These are phyloP conservation scores for Chelon auratus DNA, from an alignment of 2,797 vertebrate species.

Conservation along the genomic window DNA sequence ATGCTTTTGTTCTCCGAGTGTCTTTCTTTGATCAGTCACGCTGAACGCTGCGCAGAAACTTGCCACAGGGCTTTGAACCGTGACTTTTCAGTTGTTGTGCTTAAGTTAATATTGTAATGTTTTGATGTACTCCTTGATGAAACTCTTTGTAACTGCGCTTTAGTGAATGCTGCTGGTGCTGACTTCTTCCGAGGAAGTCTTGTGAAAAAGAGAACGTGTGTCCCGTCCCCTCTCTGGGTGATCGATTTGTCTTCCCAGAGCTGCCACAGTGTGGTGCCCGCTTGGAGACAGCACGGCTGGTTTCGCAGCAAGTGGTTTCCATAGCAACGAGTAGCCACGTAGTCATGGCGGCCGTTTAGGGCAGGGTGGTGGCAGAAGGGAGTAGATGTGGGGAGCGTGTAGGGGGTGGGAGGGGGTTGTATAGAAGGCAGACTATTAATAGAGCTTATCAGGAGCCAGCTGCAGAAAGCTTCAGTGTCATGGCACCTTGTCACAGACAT, in stretches of 20 bases:
- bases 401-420: slow-evolving; percentile 11
- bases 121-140: background rate
- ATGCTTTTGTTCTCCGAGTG: background rate
- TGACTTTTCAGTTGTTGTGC: background rate
- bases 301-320: slow-evolving; percentile 75
- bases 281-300: slow-evolving; percentile 49
- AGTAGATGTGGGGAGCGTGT: slow-evolving; percentile 20
- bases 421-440: slow-evolving; percentile 81
- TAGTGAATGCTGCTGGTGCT: background rate
- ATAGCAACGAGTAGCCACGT: slow-evolving; percentile 85
- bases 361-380: slow-evolving; percentile 61
- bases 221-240: slow-evolving; percentile 45
- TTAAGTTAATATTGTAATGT: background rate
- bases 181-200: background rate
- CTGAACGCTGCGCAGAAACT: background rate
- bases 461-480: slow-evolving; percentile 66
- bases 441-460: slow-evolving; percentile 78
- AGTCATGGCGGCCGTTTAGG: slow-evolving; percentile 71
- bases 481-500: slow-evolving; percentile 66
- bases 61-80: background rate
- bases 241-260: slow-evolving; percentile 75
- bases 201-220: slow-evolving; percentile 10
- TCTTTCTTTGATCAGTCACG: slow-evolving; percentile 8
- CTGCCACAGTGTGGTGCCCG: slow-evolving; percentile 66
- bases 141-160: background rate